phyloP scores from a whole-genome alignment of 2,888 invertebrate genomes.

The Hartigia nigra region DNA sequence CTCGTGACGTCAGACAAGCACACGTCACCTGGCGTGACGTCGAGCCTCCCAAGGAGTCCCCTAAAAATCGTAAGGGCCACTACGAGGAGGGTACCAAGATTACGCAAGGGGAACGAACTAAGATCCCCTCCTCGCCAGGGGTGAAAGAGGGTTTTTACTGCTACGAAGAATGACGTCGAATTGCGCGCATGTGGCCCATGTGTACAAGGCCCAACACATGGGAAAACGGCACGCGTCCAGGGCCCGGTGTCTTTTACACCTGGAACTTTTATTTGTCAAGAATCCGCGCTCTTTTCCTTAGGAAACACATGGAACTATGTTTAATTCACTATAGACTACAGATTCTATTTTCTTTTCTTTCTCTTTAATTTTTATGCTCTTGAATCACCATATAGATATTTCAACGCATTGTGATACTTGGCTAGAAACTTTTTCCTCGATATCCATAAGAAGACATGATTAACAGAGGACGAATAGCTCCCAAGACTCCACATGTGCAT shows the following conservation, averaged over 20 bases:
- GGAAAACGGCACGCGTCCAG: constrained; percentile 58
- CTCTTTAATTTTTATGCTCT: background rate
- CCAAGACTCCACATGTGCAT: constrained; percentile 24
- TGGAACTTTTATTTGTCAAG: constrained; percentile 31
- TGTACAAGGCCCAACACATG: constrained; percentile 51
- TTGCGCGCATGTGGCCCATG: constrained; percentile 42
- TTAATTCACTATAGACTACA: background rate
- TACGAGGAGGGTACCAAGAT: constrained; percentile 35
- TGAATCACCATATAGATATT: background rate
- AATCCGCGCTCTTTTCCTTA: background rate
- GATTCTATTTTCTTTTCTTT: background rate
- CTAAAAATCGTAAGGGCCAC: constrained; percentile 16
- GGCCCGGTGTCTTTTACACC: constrained; percentile 42
- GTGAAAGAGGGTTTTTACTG: constrained; percentile 26
- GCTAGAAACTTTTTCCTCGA: background rate
- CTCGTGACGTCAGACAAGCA: constrained; percentile 54
- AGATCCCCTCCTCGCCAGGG: constrained; percentile 29
- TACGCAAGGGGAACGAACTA: constrained; percentile 24
- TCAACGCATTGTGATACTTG: background rate
- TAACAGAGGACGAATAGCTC: constrained; percentile 8
- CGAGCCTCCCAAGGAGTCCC: constrained; percentile 34
- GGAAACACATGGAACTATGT: background rate
- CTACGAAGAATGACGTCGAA: constrained; percentile 45
- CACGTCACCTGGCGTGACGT: constrained; percentile 58
- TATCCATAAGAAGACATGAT: background rate